These are phyloP conservation scores for Nowickia ferox DNA, from an alignment of 2,888 invertebrate genomes.

Conservation along the genomic window DNA sequence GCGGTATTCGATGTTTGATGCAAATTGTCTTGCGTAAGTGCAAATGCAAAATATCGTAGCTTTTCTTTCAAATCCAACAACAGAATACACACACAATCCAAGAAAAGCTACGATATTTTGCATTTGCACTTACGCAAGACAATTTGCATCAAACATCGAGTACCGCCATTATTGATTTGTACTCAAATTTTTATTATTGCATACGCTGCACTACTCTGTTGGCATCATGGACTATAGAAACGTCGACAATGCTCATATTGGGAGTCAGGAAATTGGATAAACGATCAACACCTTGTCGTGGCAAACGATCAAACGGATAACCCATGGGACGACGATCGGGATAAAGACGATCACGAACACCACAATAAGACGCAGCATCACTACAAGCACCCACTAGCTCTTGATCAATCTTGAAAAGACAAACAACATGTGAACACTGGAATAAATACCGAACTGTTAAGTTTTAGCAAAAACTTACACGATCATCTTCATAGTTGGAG, in stretches of 20 bases:
- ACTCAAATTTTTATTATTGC: background rate
- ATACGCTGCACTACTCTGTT: slow-evolving; percentile 35
- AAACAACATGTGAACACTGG: background rate
- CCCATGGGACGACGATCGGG: slow-evolving; percentile 94
- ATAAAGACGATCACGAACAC: slow-evolving; percentile 89
- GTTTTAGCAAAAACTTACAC: slow-evolving; percentile 74
- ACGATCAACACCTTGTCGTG: slow-evolving; percentile 85
- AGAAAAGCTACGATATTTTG: too few species aligned
- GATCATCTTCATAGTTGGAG: slow-evolving; percentile 88
- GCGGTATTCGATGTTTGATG: too few species aligned
- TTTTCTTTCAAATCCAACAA: too few species aligned
- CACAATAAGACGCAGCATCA: slow-evolving; percentile 91
- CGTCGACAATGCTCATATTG: slow-evolving; percentile 88
- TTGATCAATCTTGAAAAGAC: slow-evolving; percentile 79
- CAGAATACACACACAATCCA: too few species aligned
- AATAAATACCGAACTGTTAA: background rate
- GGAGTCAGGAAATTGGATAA: slow-evolving; percentile 88
- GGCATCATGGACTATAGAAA: slow-evolving; percentile 85
- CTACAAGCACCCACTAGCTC: slow-evolving; percentile 85
- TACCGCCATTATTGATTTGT: too few species aligned
- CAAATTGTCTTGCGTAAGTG: too few species aligned
- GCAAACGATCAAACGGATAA: slow-evolving; percentile 92
- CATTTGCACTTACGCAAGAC: too few species aligned
- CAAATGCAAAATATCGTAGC: too few species aligned
- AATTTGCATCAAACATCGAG: too few species aligned